Conservation (phyloP, 2,113 vertebrate genomes). For the Dromas ardeola region DNA sequence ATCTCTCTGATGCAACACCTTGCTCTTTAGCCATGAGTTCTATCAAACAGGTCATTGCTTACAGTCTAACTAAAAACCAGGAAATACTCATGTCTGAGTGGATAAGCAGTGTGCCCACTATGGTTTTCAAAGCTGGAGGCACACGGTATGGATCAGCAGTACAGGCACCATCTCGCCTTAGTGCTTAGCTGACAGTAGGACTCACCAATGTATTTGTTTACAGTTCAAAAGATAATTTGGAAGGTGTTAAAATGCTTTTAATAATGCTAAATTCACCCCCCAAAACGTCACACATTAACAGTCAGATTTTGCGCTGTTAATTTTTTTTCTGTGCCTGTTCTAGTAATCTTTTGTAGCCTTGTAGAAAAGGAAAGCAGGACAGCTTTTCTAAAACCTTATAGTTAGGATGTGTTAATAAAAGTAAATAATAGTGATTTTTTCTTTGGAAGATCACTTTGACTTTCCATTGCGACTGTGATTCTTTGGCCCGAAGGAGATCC, state of each 20-base stretch:
- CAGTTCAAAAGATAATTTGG: background rate
- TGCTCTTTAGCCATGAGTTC: background rate
- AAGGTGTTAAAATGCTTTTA: background rate
- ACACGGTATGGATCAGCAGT: rapidly evolving
- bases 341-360: background rate
- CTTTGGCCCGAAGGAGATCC: background rate
- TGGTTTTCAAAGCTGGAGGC: background rate
- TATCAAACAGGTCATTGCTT: rapidly evolving
- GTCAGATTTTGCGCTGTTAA: rapidly evolving
- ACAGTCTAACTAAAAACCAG: rapidly evolving
- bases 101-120: too few species aligned
- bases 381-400: background rate
- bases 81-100: rapidly evolving
- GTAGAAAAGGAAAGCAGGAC: background rate
- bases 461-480: background rate
- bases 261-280: background rate
- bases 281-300: rapidly evolving
- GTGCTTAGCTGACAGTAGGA: too few species aligned
- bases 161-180: background rate
- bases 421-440: background rate
- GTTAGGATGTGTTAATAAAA: background rate
- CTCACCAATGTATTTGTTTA: background rate
- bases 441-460: background rate
- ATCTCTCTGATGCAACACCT: rapidly evolving
- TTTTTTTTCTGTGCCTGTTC: background rate